Conservation (phyloP, 1,140 invertebrate genomes). For the Caerostris extrusa region DNA sequence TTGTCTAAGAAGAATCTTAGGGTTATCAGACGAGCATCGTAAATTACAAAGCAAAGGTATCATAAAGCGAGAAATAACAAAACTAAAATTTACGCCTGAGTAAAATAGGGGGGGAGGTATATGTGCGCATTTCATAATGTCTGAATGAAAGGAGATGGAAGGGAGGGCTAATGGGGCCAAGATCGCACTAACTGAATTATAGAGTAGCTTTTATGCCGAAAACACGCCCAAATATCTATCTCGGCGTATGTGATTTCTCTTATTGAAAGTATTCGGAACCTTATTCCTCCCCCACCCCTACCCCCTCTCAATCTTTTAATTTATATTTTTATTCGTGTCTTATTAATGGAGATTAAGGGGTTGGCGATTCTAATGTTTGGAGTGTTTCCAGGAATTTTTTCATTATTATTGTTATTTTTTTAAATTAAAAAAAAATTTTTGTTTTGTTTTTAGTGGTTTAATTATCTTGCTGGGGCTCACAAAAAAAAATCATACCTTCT, state of each 20-base stretch:
- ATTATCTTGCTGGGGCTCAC: too few relatives aligned
- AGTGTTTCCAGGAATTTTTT: too few relatives aligned
- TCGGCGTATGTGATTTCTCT: slow-evolving; percentile 53
- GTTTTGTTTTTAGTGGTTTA: too few relatives aligned
- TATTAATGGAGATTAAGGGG: background rate
- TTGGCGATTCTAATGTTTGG: too few relatives aligned
- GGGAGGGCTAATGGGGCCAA: slow-evolving; percentile 61
- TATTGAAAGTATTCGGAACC: slow-evolving; percentile 24
- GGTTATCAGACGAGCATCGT: slow-evolving; percentile 71
- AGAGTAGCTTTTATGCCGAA: slow-evolving; percentile 73
- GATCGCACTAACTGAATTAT: slow-evolving; percentile 75
- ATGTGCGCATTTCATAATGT: slow-evolving; percentile 26
- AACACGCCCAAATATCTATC: slow-evolving; percentile 69
- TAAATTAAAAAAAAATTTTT: too few relatives aligned
- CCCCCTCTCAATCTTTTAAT: background rate
- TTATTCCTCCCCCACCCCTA: background rate
- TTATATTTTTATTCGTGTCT: background rate
- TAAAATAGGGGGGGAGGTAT: background rate
- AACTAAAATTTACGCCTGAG: slow-evolving; percentile 48
- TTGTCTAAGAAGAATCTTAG: slow-evolving; percentile 7
- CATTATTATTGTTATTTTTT: too few relatives aligned
- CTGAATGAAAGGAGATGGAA: slow-evolving; percentile 24
- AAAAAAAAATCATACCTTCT: too few relatives aligned
- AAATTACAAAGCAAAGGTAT: slow-evolving; percentile 74
- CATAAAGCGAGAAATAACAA: slow-evolving; percentile 69